A percentile compares a stretch with the other conserved stretches of the same genome.
Evolutionary conservation across 2,113 vertebrate species (phyloP).

Genomic region (Paratilapia polleni): DNA sequence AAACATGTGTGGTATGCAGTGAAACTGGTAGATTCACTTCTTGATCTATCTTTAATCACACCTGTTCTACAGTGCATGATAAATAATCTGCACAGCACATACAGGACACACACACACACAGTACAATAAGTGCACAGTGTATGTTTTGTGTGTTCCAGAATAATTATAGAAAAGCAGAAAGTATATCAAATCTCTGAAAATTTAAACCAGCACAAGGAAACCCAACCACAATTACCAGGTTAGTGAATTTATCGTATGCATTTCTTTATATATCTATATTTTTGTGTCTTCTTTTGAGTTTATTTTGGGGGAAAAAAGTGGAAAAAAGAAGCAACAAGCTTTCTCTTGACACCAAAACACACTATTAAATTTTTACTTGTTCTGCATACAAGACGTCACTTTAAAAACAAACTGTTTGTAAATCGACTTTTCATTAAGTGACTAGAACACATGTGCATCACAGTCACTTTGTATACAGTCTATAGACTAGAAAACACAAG

Average conservation of each 20-base stretch:
- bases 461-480: neutral
- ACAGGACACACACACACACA: neutral
- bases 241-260: neutral
- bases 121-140: no score
- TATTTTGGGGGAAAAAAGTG: neutral
- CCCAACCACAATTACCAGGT: neutral
- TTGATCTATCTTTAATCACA: neutral
- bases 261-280: neutral
- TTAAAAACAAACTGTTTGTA: conserved; percentile 6
- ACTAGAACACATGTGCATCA: neutral
- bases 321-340: neutral
- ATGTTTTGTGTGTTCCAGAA: no score
- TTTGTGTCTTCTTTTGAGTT: neutral
- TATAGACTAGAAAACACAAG: neutral
- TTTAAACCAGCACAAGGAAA: neutral
- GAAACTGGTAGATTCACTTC: neutral
- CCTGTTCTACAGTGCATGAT: neutral
- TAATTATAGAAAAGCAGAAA: neutral
- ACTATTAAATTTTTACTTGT: neutral
- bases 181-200: neutral
- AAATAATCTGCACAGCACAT: neutral
- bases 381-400: neutral
- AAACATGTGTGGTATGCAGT: no score
- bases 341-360: neutral
- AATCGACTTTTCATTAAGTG: neutral